Evolutionary conservation across 1,140 invertebrate genomes (phyloP).

Genomic region (Linepithema humile): DNA sequence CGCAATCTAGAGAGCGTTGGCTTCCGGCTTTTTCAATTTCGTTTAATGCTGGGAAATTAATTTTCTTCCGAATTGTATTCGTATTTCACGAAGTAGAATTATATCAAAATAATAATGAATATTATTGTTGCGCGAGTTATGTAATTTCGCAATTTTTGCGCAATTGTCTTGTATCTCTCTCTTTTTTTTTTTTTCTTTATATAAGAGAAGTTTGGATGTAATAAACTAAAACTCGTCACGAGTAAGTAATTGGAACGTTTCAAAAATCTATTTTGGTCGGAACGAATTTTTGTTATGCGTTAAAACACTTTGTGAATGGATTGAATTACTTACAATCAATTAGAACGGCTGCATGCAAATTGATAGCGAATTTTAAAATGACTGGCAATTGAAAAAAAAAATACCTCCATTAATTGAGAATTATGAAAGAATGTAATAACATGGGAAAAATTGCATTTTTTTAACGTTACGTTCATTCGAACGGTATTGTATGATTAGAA

Average conservation of each 20-base stretch:
- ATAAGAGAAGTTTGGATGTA: neutral
- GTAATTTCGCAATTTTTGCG: conserved; percentile 16
- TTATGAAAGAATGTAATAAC: neutral
- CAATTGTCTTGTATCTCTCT: neutral
- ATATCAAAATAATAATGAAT: too few relatives aligned
- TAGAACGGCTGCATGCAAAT: neutral
- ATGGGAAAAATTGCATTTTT: neutral
- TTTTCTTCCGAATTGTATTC: neutral
- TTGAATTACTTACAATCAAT: conserved; percentile 37
- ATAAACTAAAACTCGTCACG: conserved; percentile 8
- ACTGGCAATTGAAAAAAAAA: neutral
- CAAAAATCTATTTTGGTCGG: neutral
- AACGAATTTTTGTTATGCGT: conserved; percentile 31
- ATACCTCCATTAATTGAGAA: conserved; percentile 9
- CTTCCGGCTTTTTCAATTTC: neutral
- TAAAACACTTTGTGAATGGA: neutral
- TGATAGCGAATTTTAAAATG: conserved; percentile 4
- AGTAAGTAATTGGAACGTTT: neutral
- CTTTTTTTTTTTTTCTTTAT: neutral
- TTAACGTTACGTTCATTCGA: neutral
- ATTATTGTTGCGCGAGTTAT: conserved; percentile 6
- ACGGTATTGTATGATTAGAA: neutral
- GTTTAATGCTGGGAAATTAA: conserved; percentile 9
- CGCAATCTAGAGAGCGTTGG: neutral
- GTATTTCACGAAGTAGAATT: neutral